These are phyloP conservation scores for Spilosoma lubricipeda DNA, from an alignment of 2,888 invertebrate genomes.

Conservation along the genomic window DNA sequence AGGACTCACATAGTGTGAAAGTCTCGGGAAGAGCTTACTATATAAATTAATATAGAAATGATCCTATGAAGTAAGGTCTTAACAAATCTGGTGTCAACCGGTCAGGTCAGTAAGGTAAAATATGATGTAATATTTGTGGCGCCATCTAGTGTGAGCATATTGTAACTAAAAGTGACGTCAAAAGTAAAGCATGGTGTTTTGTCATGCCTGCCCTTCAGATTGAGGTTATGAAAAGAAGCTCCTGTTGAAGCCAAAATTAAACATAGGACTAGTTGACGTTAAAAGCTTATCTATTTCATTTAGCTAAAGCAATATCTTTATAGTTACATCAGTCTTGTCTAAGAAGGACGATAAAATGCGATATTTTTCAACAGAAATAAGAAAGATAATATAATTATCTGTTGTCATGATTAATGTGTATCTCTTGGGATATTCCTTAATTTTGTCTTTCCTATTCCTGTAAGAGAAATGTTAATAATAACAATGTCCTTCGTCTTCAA, in stretches of 20 bases:
- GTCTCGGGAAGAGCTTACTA: conserved; percentile 62
- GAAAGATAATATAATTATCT: conserved; percentile 9
- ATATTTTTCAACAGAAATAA: conserved; percentile 9
- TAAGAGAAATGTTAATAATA: conserved; percentile 9
- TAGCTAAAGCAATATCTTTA: not conserved
- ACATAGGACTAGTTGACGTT: not conserved
- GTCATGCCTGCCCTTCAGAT: too few relatives aligned
- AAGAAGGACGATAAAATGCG: not conserved
- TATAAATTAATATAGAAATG: too few relatives aligned
- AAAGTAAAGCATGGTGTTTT: too few relatives aligned
- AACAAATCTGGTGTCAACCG: not conserved
- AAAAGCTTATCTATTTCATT: not conserved
- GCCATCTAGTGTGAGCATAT: conserved; percentile 30
- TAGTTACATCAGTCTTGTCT: not conserved
- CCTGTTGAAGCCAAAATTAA: not conserved
- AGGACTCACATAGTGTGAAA: conserved; percentile 52
- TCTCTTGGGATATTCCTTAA: conserved; percentile 10
- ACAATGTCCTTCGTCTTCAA: conserved; percentile 12
- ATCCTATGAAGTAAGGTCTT: conserved; percentile 59
- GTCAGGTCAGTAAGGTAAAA: conserved; percentile 28
- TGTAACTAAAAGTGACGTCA: not conserved
- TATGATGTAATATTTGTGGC: conserved; percentile 18
- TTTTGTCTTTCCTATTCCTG: conserved; percentile 3
- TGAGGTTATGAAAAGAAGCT: not conserved
- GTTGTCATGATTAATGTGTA: conserved; percentile 4